Evolutionary conservation across 1,140 invertebrate species (phyloP).

Genomic region (Cylas formicarius): DNA sequence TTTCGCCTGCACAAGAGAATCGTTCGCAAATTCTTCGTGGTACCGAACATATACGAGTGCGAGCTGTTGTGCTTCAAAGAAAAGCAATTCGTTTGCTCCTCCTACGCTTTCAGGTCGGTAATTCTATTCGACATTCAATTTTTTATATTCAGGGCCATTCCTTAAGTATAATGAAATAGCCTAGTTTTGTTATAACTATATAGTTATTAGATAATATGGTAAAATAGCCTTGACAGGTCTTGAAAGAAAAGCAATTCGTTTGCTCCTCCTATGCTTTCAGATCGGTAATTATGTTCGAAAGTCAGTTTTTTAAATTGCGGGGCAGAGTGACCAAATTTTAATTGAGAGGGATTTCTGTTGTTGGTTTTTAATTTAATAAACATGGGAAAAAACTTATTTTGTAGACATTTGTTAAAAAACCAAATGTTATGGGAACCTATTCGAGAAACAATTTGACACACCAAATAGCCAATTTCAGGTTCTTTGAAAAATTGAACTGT

Average conservation of each 20-base stretch:
- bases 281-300: too few species aligned
- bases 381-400: too few species aligned
- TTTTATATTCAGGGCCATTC: not conserved
- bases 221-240: too few species aligned
- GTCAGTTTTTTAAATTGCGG: too few species aligned
- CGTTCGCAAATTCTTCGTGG: constrained; percentile 55
- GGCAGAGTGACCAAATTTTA: too few species aligned
- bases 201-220: not conserved
- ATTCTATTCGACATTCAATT: too few species aligned
- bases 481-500: not conserved
- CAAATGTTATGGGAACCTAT: too few species aligned
- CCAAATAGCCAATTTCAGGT: too few species aligned
- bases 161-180: not conserved
- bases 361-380: too few species aligned
- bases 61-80: constrained; percentile 65
- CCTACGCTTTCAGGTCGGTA: constrained; percentile 64
- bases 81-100: constrained; percentile 60
- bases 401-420: too few species aligned
- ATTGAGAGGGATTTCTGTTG: too few species aligned
- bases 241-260: constrained; percentile 58
- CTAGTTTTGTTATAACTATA: constrained; percentile 1
- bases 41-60: constrained; percentile 63
- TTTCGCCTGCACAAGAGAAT: constrained; percentile 60
- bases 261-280: constrained; percentile 71
- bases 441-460: too few species aligned